Evolutionary conservation across 2,113 vertebrate genomes (phyloP).

Genomic region (Trematocara variabile): DNA sequence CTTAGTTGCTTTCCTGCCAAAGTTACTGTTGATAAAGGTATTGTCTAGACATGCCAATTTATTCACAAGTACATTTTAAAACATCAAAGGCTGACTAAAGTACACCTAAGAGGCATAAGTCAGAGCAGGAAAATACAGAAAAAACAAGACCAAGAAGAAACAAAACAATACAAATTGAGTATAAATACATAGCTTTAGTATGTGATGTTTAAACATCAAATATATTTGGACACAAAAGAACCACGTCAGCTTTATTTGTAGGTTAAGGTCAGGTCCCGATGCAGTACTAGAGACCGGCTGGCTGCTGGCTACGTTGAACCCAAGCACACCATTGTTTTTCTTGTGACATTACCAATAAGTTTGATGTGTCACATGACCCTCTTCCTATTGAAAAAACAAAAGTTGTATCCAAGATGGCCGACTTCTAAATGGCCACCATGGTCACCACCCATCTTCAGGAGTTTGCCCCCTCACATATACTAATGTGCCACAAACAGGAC

Average conservation of each 20-base stretch:
- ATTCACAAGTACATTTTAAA: neutral
- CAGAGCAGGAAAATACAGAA: neutral
- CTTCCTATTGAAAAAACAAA: too few species aligned
- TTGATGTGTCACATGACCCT: too few species aligned
- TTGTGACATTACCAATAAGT: too few species aligned
- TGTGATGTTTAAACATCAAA: neutral
- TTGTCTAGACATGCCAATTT: fast-evolving
- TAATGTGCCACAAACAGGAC: too few species aligned
- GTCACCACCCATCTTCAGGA: too few species aligned
- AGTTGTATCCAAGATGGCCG: too few species aligned
- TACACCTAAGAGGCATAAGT: neutral
- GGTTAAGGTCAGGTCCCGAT: neutral
- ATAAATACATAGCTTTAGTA: neutral
- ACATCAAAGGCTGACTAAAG: neutral
- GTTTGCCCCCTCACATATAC: too few species aligned
- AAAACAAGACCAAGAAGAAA: neutral
- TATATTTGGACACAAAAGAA: neutral
- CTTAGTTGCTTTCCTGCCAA: neutral
- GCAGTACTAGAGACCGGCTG: fast-evolving
- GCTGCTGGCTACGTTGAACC: neutral
- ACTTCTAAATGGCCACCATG: too few species aligned
- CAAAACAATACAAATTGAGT: neutral
- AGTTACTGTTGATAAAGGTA: neutral
- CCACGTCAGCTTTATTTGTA: fast-evolving
- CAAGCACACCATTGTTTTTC: too few species aligned